Percentiles rank a stretch among this genome's conserved stretches.
Conservation (phyloP, 2,113 vertebrate species). For the Ictidomys tridecemlineatus region DNA sequence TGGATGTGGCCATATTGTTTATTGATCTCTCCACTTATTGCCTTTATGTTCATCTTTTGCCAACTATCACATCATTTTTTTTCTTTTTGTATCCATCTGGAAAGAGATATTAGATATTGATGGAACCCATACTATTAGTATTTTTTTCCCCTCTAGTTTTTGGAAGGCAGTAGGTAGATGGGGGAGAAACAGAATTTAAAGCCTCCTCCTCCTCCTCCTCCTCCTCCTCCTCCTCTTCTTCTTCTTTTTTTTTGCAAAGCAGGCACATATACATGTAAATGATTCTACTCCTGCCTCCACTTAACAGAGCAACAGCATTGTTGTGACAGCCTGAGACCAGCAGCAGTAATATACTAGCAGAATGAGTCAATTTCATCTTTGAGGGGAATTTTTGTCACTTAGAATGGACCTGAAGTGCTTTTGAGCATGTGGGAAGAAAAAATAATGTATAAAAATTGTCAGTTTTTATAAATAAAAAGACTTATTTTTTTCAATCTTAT, state of each 20-base stretch:
- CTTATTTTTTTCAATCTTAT: not conserved
- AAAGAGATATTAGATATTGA: constrained; percentile 47
- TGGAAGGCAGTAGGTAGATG: not conserved
- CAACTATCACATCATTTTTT: constrained; percentile 44
- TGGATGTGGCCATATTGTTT: constrained; percentile 70
- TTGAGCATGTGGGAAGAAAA: not conserved
- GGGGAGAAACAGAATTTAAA: constrained; percentile 17
- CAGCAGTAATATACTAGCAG: not conserved
- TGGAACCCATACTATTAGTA: not conserved
- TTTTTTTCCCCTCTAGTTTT: not conserved
- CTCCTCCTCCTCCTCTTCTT: no score
- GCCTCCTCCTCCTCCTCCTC: no score
- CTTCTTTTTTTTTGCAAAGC: not conserved
- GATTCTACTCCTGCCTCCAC: not conserved
- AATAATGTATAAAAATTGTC: not conserved
- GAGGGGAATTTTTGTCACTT: not conserved
- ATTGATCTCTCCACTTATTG: constrained; percentile 71
- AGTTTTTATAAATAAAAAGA: not conserved
- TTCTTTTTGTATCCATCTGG: constrained; percentile 46
- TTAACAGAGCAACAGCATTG: not conserved
- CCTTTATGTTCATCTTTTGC: constrained; percentile 58
- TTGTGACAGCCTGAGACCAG: not conserved
- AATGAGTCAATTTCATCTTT: not conserved
- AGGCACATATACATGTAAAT: constrained; percentile 16
- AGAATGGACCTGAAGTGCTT: not conserved